Evolutionary conservation across 1,140 invertebrate species (phyloP).

Genomic region (Trachymyrmex septentrionalis): DNA sequence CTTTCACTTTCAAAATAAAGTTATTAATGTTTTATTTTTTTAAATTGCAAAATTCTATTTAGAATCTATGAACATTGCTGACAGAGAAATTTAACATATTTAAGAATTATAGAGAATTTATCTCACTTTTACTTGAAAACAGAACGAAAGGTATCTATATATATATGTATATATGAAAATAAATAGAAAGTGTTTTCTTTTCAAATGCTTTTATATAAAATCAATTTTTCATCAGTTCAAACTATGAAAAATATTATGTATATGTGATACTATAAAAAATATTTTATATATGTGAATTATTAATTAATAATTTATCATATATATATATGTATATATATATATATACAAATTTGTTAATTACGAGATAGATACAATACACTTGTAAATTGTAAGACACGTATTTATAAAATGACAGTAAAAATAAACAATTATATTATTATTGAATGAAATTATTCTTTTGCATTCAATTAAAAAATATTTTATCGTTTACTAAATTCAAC

Average conservation of each 20-base stretch:
- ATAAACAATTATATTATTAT: background rate
- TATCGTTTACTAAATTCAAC: background rate
- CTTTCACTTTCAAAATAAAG: background rate
- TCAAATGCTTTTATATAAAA: background rate
- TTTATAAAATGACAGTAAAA: background rate
- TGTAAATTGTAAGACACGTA: background rate
- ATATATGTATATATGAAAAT: background rate
- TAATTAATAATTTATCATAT: background rate
- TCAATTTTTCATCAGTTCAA: background rate
- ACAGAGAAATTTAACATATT: background rate
- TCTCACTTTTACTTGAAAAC: background rate
- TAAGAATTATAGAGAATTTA: background rate
- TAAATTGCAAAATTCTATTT: background rate
- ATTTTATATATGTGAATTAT: background rate
- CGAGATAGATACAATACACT: background rate
- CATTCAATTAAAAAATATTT: background rate
- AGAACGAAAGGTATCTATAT: background rate
- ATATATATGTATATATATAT: background rate
- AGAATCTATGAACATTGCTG: background rate
- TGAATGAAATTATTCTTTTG: background rate
- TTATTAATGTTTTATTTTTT: background rate
- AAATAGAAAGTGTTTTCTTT: background rate
- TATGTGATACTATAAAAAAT: background rate
- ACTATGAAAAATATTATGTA: background rate
- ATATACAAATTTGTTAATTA: background rate